Evolutionary conservation across 2,888 invertebrate genomes (phyloP).

Genomic region (Erpobdella octoculata): DNA sequence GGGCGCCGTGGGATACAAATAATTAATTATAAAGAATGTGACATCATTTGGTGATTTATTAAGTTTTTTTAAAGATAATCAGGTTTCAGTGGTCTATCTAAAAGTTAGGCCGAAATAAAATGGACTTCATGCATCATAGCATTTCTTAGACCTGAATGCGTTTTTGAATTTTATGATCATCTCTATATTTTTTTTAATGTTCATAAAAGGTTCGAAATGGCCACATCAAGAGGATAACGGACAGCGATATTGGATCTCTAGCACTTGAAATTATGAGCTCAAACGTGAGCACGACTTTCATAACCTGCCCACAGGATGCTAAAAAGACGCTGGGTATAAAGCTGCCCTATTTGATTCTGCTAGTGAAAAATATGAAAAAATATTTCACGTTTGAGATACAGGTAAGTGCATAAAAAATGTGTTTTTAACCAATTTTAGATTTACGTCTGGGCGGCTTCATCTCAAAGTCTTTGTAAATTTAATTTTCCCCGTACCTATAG

Average conservation of each 20-base stretch:
- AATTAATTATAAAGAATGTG: too few species aligned
- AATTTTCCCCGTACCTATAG: too few species aligned
- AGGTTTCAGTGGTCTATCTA: too few species aligned
- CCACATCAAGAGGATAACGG: conserved; percentile 84
- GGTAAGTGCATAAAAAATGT: too few species aligned
- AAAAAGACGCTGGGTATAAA: conserved; percentile 78
- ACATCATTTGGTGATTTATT: too few species aligned
- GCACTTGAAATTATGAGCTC: conserved; percentile 85
- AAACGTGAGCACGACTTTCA: conserved; percentile 86
- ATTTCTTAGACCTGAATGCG: neutral
- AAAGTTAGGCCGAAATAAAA: too few species aligned
- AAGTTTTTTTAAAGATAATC: too few species aligned
- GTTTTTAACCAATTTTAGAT: too few species aligned
- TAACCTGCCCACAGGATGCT: conserved; percentile 83
- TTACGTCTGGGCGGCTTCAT: too few species aligned
- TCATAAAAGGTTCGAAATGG: conserved; percentile 70
- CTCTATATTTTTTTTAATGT: neutral
- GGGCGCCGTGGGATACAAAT: too few species aligned
- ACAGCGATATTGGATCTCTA: conserved; percentile 83
- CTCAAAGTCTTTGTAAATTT: too few species aligned
- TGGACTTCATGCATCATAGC: too few species aligned
- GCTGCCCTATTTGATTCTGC: conserved; percentile 83
- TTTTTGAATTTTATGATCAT: neutral
- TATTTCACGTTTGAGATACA: conserved; percentile 92
- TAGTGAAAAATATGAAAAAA: conserved; percentile 86